Evolutionary conservation across 2,797 vertebrate species (phyloP).

Genomic region (Lycodopsis pacificus): DNA sequence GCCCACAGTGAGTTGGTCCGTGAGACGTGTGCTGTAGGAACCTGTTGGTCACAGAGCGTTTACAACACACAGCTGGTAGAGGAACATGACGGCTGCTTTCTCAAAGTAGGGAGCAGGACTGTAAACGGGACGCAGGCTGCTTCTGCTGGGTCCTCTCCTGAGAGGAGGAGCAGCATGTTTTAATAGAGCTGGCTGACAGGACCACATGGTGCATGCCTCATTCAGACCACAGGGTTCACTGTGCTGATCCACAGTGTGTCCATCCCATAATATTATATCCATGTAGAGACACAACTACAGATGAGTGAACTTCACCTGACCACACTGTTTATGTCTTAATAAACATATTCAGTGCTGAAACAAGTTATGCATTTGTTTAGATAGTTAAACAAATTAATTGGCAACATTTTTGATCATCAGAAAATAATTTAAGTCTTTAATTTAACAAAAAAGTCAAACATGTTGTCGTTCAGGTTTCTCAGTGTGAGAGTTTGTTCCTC

Average conservation of each 20-base stretch:
- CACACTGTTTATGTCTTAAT: too few relatives aligned
- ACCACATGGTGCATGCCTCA: not conserved
- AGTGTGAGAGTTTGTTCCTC: not conserved
- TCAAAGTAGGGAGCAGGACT: not conserved
- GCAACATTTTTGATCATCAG: not conserved
- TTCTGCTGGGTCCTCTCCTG: too few relatives aligned
- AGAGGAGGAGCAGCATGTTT: not conserved
- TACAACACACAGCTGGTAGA: conserved; percentile 2
- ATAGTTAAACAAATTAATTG: not conserved
- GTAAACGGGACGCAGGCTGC: not conserved
- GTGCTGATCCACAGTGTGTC: not conserved
- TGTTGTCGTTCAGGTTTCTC: too few relatives aligned
- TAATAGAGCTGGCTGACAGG: not conserved
- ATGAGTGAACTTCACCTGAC: too few relatives aligned
- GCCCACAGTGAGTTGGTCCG: conserved; percentile 1
- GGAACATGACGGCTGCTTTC: conserved; percentile 8
- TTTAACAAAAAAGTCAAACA: not conserved
- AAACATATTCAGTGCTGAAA: not conserved
- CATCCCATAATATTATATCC: not conserved
- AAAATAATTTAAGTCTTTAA: not conserved
- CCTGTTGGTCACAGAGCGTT: not conserved
- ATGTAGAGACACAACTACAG: too few relatives aligned
- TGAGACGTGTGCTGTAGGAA: not conserved
- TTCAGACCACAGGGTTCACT: not conserved
- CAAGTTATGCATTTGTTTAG: not conserved